Evolutionary conservation across 2,888 invertebrate species (phyloP).

Genomic region (Philaethria dido): DNA sequence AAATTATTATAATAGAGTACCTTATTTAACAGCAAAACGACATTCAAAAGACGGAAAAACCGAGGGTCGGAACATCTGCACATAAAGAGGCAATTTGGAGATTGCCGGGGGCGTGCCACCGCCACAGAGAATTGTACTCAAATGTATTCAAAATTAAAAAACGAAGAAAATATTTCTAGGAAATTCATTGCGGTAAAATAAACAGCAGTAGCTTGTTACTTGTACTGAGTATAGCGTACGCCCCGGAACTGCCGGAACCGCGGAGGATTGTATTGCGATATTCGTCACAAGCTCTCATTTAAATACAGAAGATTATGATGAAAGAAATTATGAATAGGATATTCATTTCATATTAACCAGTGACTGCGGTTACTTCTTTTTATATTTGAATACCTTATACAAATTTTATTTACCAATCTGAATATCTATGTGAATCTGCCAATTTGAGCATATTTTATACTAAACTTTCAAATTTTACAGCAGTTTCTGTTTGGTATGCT

Average conservation of each 20-base stretch:
- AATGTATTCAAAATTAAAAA: slow-evolving; percentile 82
- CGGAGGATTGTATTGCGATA: slow-evolving; percentile 42
- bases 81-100: slow-evolving; percentile 84
- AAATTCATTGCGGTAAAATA: slow-evolving; percentile 82
- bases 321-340: slow-evolving; percentile 28
- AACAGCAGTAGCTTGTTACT: slow-evolving; percentile 76
- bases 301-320: slow-evolving; percentile 25
- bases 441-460: neutral
- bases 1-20: slow-evolving; percentile 79
- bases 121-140: slow-evolving; percentile 79
- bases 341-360: slow-evolving; percentile 28
- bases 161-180: slow-evolving; percentile 77
- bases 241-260: slow-evolving; percentile 37
- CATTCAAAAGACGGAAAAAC: slow-evolving; percentile 83
- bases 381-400: slow-evolving; percentile 11
- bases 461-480: neutral
- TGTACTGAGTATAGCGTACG: slow-evolving; percentile 37
- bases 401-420: slow-evolving; percentile 13
- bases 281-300: slow-evolving; percentile 26
- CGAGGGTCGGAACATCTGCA: slow-evolving; percentile 83
- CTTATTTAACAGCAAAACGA: slow-evolving; percentile 83
- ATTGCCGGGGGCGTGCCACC: slow-evolving; percentile 81
- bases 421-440: no score
- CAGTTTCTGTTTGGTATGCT: neutral
- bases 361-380: slow-evolving; percentile 16